A percentile compares a stretch with the other conserved stretches of the same genome.
phyloP scores from a whole-genome alignment of 2,797 vertebrate genomes.

The Luscinia megarhynchos region DNA sequence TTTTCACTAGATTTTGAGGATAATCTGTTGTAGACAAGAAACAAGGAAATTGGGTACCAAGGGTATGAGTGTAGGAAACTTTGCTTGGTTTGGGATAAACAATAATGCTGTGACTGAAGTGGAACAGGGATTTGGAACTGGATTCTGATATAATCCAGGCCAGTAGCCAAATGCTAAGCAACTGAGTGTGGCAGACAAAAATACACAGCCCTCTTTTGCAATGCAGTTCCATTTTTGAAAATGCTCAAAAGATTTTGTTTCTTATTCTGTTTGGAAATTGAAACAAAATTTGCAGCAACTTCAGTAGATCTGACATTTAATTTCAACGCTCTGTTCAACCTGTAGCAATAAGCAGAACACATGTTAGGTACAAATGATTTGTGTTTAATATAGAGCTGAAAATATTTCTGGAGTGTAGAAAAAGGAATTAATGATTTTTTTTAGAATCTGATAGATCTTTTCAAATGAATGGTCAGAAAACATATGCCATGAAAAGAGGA shows the following conservation, averaged over 20 bases:
- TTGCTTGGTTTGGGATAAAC: neutral
- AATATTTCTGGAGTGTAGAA: neutral
- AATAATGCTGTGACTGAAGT: neutral
- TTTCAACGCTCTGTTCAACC: neutral
- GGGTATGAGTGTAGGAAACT: neutral
- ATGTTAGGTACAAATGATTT: neutral
- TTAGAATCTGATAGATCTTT: neutral
- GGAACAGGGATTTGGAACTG: neutral
- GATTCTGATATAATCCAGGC: conserved; percentile 7
- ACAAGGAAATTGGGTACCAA: neutral
- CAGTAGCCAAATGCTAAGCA: conserved; percentile 15
- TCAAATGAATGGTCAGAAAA: neutral
- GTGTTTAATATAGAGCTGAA: neutral
- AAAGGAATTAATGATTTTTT: neutral
- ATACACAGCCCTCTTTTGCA: neutral
- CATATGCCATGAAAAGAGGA: neutral
- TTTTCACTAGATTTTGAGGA: neutral
- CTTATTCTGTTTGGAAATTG: neutral
- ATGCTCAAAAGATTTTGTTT: neutral
- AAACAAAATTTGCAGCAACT: neutral
- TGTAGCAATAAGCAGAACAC: neutral
- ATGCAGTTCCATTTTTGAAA: conserved; percentile 18
- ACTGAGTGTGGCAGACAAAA: neutral
- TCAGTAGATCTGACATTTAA: neutral
- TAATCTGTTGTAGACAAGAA: neutral